Conservation (phyloP, 2,888 invertebrate species). For the Acleris literana region DNA sequence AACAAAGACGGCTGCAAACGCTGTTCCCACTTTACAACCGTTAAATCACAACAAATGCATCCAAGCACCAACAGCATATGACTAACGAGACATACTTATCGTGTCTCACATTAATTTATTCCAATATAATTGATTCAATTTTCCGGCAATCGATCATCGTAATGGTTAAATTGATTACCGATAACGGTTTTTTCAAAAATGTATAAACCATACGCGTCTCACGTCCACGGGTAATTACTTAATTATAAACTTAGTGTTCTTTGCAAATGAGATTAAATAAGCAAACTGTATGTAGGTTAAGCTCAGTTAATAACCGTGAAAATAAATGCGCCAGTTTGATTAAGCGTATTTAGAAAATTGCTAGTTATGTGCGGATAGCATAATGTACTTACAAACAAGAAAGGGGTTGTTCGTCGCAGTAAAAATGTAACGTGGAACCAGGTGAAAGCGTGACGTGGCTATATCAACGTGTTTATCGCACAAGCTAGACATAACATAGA, state of each 20-base stretch:
- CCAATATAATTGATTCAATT: conserved; percentile 36
- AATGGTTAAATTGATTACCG: conserved; percentile 30
- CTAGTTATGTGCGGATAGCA: conserved; percentile 11
- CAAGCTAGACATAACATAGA: neutral
- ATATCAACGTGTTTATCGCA: neutral
- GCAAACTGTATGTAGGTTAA: conserved; percentile 35
- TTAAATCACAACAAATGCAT: neutral
- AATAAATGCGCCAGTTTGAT: conserved; percentile 19
- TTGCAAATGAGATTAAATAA: conserved; percentile 37
- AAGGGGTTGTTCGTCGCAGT: conserved; percentile 24
- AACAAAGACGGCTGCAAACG: conserved; percentile 30
- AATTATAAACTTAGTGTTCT: conserved; percentile 33
- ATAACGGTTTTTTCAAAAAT: conserved; percentile 36
- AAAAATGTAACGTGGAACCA: conserved; percentile 28
- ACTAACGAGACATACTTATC: conserved; percentile 21
- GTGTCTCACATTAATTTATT: conserved; percentile 27
- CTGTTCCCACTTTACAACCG: conserved; percentile 1
- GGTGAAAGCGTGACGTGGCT: conserved; percentile 25
- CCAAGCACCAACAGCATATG: neutral
- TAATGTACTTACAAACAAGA: conserved; percentile 22
- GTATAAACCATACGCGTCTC: conserved; percentile 30
- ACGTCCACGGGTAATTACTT: conserved; percentile 30
- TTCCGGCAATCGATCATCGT: conserved; percentile 34
- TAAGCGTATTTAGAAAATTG: conserved; percentile 35
- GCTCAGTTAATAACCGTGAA: conserved; percentile 35